These are phyloP conservation scores for Fabriciana adippe DNA, from an alignment of 2,888 invertebrate genomes.

Conservation along the genomic window DNA sequence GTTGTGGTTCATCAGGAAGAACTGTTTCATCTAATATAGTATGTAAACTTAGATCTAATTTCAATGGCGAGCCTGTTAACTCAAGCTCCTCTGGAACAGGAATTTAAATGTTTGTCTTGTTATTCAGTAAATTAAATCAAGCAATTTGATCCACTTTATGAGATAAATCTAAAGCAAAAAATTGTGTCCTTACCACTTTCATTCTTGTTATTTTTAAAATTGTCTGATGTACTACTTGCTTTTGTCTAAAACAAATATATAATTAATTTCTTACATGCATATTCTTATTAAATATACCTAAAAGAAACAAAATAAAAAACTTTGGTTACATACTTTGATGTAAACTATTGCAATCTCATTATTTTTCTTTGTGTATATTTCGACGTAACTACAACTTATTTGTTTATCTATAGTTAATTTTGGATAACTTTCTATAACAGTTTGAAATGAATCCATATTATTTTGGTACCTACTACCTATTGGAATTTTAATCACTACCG, in stretches of 20 bases:
- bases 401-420: constrained; percentile 62
- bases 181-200: constrained; percentile 50
- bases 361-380: constrained; percentile 63
- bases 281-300: background rate
- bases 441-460: constrained; percentile 56
- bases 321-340: constrained; percentile 54
- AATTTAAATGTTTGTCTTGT: background rate
- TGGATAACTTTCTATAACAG: constrained; percentile 56
- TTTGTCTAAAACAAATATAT: constrained; percentile 50
- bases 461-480: no score
- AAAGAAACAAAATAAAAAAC: background rate
- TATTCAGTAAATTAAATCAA: constrained; percentile 1
- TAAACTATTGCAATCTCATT: constrained; percentile 61
- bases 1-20: constrained; percentile 68
- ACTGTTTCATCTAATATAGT: constrained; percentile 73
- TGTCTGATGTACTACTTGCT: constrained; percentile 39
- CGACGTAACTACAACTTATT: constrained; percentile 65
- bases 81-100: constrained; percentile 69
- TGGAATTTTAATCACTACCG: no score
- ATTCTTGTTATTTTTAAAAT: constrained; percentile 45
- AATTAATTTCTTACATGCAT: background rate
- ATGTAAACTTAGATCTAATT: constrained; percentile 76
- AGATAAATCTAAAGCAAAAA: background rate
- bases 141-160: background rate
- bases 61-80: constrained; percentile 78